phyloP scores from a whole-genome alignment of 23 tunicate species.

The Phallusia fumigata region DNA sequence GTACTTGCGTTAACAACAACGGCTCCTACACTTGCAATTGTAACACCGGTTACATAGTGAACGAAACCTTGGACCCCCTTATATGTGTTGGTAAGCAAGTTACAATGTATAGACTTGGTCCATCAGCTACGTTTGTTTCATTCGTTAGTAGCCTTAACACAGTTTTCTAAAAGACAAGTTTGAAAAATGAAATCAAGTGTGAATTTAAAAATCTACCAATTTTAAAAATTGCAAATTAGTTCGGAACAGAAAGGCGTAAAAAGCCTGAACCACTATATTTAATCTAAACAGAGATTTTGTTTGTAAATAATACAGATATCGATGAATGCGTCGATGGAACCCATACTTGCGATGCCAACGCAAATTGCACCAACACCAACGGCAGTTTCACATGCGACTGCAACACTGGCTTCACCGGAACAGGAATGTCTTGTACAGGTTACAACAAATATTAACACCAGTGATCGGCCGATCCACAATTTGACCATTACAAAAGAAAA shows the following conservation, averaged over 20 bases:
- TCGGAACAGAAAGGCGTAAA: too few species aligned
- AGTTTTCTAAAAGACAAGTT: too few species aligned
- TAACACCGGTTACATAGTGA: neutral
- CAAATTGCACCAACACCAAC: neutral
- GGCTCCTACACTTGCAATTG: neutral
- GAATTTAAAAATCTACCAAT: too few species aligned
- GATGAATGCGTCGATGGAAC: neutral
- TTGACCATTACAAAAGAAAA: too few species aligned
- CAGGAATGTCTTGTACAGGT: neutral
- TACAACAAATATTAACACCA: neutral
- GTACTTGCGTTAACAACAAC: neutral
- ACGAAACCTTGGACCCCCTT: conserved; percentile 3
- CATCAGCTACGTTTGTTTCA: too few species aligned
- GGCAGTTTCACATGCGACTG: neutral
- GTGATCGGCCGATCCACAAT: too few species aligned
- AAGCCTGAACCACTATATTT: too few species aligned
- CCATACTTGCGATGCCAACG: neutral
- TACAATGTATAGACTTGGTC: too few species aligned
- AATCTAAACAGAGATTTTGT: too few species aligned
- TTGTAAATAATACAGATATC: neutral
- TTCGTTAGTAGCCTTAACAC: too few species aligned
- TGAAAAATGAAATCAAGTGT: too few species aligned
- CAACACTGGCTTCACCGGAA: neutral
- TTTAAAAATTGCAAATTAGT: too few species aligned
- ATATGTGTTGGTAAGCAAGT: conserved; percentile 13